Conservation (phyloP, 2,888 invertebrate species). For the Stenchaetothrips biformis region DNA sequence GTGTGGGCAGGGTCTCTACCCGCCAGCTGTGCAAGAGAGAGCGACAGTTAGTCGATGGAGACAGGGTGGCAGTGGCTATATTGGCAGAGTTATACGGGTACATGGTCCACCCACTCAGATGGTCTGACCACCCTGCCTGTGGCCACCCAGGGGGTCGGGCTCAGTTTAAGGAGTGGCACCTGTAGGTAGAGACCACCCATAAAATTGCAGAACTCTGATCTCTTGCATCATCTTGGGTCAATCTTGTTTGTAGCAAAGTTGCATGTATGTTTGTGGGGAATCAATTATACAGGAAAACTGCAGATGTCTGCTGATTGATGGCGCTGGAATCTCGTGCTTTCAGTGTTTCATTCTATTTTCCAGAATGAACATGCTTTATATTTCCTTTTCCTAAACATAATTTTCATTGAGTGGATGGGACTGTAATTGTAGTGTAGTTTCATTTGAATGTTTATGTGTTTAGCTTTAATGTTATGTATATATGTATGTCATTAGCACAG, state of each 20-base stretch:
- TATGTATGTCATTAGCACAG: slow-evolving; percentile 16
- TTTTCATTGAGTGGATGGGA: background rate
- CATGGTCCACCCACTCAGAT: too few relatives aligned
- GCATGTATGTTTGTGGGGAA: slow-evolving; percentile 15
- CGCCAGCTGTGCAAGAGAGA: too few relatives aligned
- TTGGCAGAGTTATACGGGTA: too few relatives aligned
- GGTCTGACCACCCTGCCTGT: too few relatives aligned
- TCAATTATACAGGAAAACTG: slow-evolving; percentile 9
- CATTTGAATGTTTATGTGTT: slow-evolving; percentile 21
- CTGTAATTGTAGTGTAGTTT: slow-evolving; percentile 22
- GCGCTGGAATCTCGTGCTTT: slow-evolving; percentile 15
- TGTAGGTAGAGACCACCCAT: too few relatives aligned
- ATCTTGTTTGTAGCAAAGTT: slow-evolving; percentile 1
- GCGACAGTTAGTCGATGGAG: too few relatives aligned
- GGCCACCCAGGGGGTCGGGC: too few relatives aligned
- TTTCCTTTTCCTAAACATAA: background rate
- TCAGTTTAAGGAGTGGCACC: too few relatives aligned
- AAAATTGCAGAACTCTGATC: too few relatives aligned
- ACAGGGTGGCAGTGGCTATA: too few relatives aligned
- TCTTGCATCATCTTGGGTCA: slow-evolving; percentile 13
- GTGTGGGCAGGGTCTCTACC: too few relatives aligned
- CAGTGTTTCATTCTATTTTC: background rate
- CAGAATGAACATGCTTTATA: slow-evolving; percentile 1
- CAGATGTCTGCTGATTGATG: slow-evolving; percentile 19
- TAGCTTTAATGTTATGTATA: background rate